Base-by-base conservation (phyloP, 2,888 invertebrate species). In the Clistopyga incitator region DNA sequence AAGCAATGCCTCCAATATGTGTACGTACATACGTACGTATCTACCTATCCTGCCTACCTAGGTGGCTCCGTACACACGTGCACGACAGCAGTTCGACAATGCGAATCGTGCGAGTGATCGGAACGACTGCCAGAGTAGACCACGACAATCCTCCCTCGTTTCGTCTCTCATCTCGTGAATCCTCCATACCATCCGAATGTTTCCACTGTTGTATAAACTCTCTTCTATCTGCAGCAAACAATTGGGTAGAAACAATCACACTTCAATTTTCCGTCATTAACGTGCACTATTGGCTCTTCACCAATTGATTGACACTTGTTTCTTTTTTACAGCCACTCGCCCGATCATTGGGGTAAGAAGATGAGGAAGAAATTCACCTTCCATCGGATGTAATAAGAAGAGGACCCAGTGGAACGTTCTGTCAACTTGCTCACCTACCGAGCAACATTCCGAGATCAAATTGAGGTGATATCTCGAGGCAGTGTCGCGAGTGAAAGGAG, bases 1-100 rank as follows among this genome's bases (percentile, higher is more conserved):
- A 85, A 86, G 85, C 84, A 74, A 85, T 82, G 81, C 77, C 64
- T 78, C 38, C 65, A 52, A 56, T 59, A 72, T n/a, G 52, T 72
- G 76, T 70, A 68, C 42, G 68, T 50, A 34, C 67, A 70, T 34
- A 56, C 50, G 38, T 67, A 76, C 34, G 18, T 56, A 71, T 47
- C 59, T 34, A 18, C 61, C 1, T 42, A 54, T 34, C 34, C 13
- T 25, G 42, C 45, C n/a, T 25, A 50, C 71, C 59, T 50, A 20
- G 34, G 6, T 10, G 1, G 20, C 10, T 42, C 34, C 52, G 45
- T 59, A 45, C 25, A 45, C 42, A 65, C 52, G 52, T 34, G 45
- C 25, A 29, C 29, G 59, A 74, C 47, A 59, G 34, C 18, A 64
- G 42, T 61, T 77, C 72, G 76, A 77, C 76, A 72, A 79, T 72